A percentile compares a stretch with the other conserved stretches of the same genome.
Conservation (phyloP, 2,113 vertebrate species). For the Alligator sinensis region DNA sequence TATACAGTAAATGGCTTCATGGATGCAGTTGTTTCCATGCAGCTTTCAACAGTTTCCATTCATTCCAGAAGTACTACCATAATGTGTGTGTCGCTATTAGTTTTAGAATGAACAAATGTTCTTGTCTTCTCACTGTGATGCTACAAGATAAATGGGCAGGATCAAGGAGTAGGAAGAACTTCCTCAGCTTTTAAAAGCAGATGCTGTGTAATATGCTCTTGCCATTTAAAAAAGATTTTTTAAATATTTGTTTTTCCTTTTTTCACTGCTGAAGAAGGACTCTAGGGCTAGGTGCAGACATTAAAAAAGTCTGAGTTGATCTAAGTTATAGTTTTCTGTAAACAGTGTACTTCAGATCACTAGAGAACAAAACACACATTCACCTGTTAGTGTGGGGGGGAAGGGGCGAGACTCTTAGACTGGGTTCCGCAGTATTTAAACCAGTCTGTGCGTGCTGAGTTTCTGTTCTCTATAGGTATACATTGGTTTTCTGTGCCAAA, state of each 20-base stretch:
- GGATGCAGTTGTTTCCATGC: not conserved
- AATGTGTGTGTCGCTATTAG: not conserved
- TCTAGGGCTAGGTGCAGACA: too few species aligned
- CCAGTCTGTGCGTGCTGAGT: too few species aligned
- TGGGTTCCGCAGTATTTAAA: too few species aligned
- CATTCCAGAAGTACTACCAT: not conserved
- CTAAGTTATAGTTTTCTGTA: too few species aligned
- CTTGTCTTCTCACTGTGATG: not conserved
- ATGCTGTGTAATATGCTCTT: not conserved
- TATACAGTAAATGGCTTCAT: not conserved
- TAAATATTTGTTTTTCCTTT: not conserved
- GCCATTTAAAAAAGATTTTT: not conserved
- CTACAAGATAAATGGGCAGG: not conserved
- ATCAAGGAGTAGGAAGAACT: not conserved
- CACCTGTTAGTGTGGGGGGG: too few species aligned
- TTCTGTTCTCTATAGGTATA: too few species aligned
- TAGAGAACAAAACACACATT: too few species aligned
- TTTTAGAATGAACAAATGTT: not conserved
- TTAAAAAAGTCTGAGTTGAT: too few species aligned
- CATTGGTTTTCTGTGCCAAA: too few species aligned
- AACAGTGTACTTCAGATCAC: too few species aligned
- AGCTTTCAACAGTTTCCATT: not conserved
- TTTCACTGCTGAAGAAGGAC: not conserved
- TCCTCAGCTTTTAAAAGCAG: not conserved
- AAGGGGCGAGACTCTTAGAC: too few species aligned